phyloP scores from a whole-genome alignment of 1,140 invertebrate species.

The Papilio polyxenes region DNA sequence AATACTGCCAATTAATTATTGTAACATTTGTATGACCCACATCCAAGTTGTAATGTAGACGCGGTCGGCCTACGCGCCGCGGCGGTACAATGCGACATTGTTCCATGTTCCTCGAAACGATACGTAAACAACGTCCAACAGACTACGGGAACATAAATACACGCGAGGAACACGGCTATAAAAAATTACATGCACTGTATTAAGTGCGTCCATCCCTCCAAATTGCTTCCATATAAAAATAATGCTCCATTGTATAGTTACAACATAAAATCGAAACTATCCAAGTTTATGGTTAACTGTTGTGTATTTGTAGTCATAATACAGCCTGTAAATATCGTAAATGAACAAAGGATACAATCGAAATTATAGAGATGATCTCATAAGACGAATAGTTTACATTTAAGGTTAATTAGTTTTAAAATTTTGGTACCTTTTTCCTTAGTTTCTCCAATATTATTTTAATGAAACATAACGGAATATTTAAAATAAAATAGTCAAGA shows the following conservation, averaged over 20 bases:
- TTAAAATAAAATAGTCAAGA: background rate
- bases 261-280: conserved; percentile 22
- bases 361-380: conserved; percentile 19
- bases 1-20: conserved; percentile 60
- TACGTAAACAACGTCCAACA: conserved; percentile 48
- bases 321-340: background rate
- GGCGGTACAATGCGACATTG: conserved; percentile 66
- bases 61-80: conserved; percentile 52
- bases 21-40: conserved; percentile 57
- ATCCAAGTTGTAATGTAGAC: conserved; percentile 42
- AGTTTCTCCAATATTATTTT: background rate
- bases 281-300: background rate
- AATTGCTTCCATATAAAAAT: conserved; percentile 21
- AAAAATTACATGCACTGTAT: background rate
- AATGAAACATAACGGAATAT: background rate
- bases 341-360: conserved; percentile 12
- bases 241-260: conserved; percentile 16
- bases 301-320: conserved; percentile 4
- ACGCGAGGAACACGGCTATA: conserved; percentile 15
- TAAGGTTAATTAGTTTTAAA: conserved; percentile 4
- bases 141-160: conserved; percentile 10
- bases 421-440: background rate
- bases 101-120: conserved; percentile 56
- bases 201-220: background rate
- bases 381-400: background rate